Evolutionary conservation across 2,797 vertebrate genomes (phyloP), one percentile per base, ranked within the genome.

Genomic region (Microhierax caerulescens): DNA sequence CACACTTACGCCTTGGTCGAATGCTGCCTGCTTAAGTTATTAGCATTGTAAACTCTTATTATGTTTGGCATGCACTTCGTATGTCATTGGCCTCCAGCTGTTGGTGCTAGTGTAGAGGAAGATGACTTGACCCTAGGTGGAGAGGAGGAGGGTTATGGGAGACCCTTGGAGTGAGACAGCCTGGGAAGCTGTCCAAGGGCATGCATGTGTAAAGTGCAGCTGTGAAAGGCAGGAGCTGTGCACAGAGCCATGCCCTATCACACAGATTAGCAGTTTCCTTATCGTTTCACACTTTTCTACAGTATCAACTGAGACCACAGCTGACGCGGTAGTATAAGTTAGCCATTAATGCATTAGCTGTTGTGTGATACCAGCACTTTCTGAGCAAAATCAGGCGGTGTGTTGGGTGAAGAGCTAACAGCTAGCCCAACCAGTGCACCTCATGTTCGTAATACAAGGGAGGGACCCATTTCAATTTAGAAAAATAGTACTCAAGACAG

Each of bases 11-110:
- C 61, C 91, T 90, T 18, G 10, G 78, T 93, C 91, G 94, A 85
- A 90, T 68, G 70, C 72, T 93, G 89, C 88, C 94, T 96, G 84
- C 81, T 96, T 95, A 95, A 92, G 87, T 80, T 83, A 96, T 95
- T 95, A 97, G 94, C 94, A 93, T 92, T 96, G 95, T 93, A 95
- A 97, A 93, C 91, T 77, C 96, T 87, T 91, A 85, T 92, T 96
- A 92, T 64, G 75, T 93, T 89, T 17, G 2, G 64, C 39, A 4
- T 90, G 89, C 86, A 85, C 84, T 97, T 96, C 95, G 89, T 77
- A 45, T 94, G 93, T 92, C 96, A 93, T 94, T 96, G 96, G 72
- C 80, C 84, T 95, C 81, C 96, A 95, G 95, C 92, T 96, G 96
- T 22, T 85, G 90, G 84, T 89, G 95, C 81, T 85, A 30, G 84